These are phyloP conservation scores for Brachyhypopomus occidentalis DNA, from an alignment of 2,113 vertebrate genomes.

Conservation along the genomic window DNA sequence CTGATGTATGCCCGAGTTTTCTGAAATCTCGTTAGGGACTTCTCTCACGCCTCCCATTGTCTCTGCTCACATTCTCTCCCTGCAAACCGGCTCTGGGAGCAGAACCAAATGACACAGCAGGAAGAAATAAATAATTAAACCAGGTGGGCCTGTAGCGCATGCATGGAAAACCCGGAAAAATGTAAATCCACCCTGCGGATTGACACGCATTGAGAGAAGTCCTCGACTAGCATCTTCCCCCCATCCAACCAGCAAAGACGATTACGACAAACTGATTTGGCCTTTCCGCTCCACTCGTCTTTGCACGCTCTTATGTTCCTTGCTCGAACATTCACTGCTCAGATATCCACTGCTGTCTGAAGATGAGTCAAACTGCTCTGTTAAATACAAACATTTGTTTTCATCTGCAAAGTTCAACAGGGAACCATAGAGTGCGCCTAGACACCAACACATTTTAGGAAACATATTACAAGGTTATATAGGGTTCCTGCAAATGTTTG, in stretches of 20 bases:
- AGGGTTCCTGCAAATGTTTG: background rate
- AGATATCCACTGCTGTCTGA: too few species aligned
- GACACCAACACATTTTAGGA: too few species aligned
- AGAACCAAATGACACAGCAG: slow-evolving; percentile 12
- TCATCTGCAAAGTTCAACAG: too few species aligned
- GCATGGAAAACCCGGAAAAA: background rate
- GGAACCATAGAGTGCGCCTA: too few species aligned
- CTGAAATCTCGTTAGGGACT: slow-evolving; percentile 65
- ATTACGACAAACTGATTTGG: background rate
- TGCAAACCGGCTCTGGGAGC: slow-evolving; percentile 16
- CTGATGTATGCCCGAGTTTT: slow-evolving; percentile 59
- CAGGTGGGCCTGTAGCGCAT: too few species aligned
- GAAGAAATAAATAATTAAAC: background rate
- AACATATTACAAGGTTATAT: background rate
- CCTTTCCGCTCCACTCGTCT: background rate
- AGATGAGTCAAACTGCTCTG: too few species aligned
- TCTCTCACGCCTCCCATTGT: slow-evolving; percentile 52
- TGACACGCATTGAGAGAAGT: too few species aligned
- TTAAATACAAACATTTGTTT: too few species aligned
- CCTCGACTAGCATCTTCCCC: background rate
- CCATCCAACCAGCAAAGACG: background rate
- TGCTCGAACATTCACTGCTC: background rate
- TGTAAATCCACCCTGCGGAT: too few species aligned
- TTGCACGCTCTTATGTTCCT: background rate
- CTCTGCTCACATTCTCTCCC: slow-evolving; percentile 58